These are phyloP conservation scores for Poeciliopsis infans DNA, from an alignment of 2,797 vertebrate genomes.

Conservation along the genomic window DNA sequence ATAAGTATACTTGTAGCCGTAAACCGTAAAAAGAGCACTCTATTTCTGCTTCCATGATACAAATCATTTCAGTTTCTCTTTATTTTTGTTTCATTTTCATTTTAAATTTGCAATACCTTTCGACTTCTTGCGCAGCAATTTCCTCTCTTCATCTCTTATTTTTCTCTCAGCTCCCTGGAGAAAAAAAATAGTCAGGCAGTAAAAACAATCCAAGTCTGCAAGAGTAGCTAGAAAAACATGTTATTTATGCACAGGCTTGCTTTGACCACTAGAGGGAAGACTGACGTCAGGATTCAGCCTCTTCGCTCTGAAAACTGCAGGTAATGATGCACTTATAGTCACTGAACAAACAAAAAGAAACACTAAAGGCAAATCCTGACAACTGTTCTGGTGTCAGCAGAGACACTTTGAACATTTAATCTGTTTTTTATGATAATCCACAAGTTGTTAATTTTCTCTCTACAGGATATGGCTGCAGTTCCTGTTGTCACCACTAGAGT, in stretches of 20 bases:
- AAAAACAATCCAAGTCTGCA: background rate
- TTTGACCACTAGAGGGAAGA: slow-evolving; percentile 71
- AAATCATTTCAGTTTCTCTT: background rate
- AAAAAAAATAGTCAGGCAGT: background rate
- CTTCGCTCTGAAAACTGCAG: background rate
- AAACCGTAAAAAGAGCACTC: background rate
- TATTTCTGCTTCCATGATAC: background rate
- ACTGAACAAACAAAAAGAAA: background rate
- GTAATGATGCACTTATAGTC: background rate
- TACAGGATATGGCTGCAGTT: background rate
- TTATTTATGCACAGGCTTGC: background rate
- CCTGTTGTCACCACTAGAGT: background rate
- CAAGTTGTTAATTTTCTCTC: background rate
- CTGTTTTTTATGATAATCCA: too few relatives aligned
- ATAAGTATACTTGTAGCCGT: background rate
- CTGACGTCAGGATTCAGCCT: slow-evolving; percentile 35
- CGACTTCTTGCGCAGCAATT: slow-evolving; percentile 93
- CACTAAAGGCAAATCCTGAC: background rate
- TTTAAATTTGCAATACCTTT: slow-evolving; percentile 79
- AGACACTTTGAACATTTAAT: too few relatives aligned
- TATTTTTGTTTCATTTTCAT: background rate
- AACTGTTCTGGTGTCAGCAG: background rate
- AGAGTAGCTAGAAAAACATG: background rate
- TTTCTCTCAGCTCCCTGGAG: slow-evolving; percentile 95
- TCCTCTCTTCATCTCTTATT: slow-evolving; percentile 96